Evolutionary conservation across 2,797 vertebrate genomes (phyloP).

Genomic region (Sebastes taczanowskii): DNA sequence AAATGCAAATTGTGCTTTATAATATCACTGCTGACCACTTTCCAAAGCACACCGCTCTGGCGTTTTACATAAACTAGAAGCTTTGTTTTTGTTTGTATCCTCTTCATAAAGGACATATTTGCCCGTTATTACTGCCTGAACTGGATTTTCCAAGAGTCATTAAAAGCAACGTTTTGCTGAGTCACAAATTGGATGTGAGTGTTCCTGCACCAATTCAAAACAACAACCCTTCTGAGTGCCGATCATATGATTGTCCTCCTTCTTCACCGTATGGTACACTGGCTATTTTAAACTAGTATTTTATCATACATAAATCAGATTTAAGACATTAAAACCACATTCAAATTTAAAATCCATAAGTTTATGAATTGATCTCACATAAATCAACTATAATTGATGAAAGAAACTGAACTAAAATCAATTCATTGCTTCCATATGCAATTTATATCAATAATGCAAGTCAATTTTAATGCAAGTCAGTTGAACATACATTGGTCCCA

Average conservation of each 20-base stretch:
- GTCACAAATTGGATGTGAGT: not conserved
- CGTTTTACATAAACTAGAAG: not conserved
- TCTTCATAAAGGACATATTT: not conserved
- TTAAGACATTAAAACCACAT: not conserved
- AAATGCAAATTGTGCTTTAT: not conserved
- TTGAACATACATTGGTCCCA: not conserved
- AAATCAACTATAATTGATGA: not conserved
- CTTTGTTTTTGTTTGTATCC: not conserved
- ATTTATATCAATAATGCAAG: not conserved
- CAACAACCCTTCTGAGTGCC: not conserved
- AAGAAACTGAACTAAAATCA: not conserved
- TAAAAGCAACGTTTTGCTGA: not conserved
- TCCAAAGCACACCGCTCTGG: not conserved
- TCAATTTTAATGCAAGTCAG: not conserved
- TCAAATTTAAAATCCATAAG: not conserved
- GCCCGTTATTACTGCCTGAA: not conserved
- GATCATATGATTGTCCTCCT: not conserved
- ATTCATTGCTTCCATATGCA: not conserved
- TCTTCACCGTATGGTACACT: not conserved
- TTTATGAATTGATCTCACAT: not conserved
- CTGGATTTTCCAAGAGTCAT: not conserved
- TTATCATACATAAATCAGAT: not conserved
- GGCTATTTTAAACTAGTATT: not conserved
- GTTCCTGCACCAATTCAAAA: not conserved
- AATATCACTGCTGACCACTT: not conserved